phyloP scores from a whole-genome alignment of 2,888 invertebrate species.

The Chaitophorus viminalis region DNA sequence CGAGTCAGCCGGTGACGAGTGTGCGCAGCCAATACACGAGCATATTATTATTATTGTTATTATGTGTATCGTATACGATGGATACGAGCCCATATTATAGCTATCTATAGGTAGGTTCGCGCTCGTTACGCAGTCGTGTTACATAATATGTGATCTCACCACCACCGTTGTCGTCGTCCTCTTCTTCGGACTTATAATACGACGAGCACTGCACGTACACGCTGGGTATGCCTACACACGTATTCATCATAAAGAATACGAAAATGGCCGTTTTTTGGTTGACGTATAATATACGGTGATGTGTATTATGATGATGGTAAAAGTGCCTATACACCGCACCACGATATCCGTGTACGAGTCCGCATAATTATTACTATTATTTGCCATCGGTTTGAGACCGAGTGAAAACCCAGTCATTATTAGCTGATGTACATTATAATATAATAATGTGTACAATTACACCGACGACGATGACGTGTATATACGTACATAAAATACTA shows the following conservation, averaged over 20 bases:
- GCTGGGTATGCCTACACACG: not conserved
- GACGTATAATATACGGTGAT: not conserved
- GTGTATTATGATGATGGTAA: no score
- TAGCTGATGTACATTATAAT: not conserved
- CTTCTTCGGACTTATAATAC: not conserved
- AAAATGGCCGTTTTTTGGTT: slow-evolving; percentile 50
- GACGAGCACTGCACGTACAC: not conserved
- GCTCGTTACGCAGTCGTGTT: slow-evolving; percentile 42
- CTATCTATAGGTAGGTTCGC: no score
- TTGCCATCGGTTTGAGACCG: not conserved
- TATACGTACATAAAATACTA: no score
- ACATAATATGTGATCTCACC: not conserved
- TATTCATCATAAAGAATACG: not conserved
- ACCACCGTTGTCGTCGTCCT: not conserved
- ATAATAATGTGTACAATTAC: no score
- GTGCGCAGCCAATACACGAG: no score
- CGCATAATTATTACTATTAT: not conserved
- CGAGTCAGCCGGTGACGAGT: no score
- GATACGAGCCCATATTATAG: no score
- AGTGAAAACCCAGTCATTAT: slow-evolving; percentile 31
- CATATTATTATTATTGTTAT: not conserved
- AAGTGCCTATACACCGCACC: no score
- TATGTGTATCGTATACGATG: not conserved
- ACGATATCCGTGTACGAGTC: no score
- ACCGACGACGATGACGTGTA: not conserved